phyloP scores from a whole-genome alignment of 1,140 invertebrate genomes.

The Calephelis nemesis region DNA sequence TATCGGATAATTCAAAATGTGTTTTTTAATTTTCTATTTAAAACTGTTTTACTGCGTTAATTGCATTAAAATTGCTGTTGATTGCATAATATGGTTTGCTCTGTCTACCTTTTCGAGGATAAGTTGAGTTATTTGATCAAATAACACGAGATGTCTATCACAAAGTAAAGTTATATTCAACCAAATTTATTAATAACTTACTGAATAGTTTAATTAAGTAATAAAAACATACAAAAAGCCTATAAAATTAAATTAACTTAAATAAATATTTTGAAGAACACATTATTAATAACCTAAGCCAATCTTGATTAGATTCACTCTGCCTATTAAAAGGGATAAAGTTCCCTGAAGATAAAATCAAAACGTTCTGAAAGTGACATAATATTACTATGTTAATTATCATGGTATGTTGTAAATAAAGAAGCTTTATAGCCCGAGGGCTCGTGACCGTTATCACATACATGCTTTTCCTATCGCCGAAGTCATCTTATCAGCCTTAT shows the following conservation, averaged over 20 bases:
- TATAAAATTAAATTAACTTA: slow-evolving; percentile 3
- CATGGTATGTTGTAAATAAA: slow-evolving; percentile 10
- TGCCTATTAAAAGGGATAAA: slow-evolving; percentile 4
- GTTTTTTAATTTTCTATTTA: too few relatives aligned
- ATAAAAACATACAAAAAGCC: slow-evolving; percentile 5
- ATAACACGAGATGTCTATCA: neutral
- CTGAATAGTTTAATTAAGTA: neutral
- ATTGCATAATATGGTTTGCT: too few relatives aligned
- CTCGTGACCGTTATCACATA: neutral
- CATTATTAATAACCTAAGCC: slow-evolving; percentile 3
- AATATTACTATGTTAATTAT: slow-evolving; percentile 12
- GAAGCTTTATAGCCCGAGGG: neutral
- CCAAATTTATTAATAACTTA: neutral
- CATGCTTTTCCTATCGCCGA: neutral
- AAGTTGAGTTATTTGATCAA: too few relatives aligned
- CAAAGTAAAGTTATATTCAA: neutral
- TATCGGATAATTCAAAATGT: too few relatives aligned
- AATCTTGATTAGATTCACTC: slow-evolving; percentile 16
- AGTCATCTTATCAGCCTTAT: too few relatives aligned
- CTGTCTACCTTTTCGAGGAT: too few relatives aligned
- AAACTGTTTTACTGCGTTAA: too few relatives aligned
- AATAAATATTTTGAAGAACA: slow-evolving; percentile 14
- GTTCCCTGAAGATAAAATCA: slow-evolving; percentile 9
- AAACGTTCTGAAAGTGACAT: slow-evolving; percentile 15
- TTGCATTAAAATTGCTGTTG: too few relatives aligned